Base-by-base conservation (phyloP, 2,797 vertebrate species). In the Leptoclinus maculatus region DNA sequence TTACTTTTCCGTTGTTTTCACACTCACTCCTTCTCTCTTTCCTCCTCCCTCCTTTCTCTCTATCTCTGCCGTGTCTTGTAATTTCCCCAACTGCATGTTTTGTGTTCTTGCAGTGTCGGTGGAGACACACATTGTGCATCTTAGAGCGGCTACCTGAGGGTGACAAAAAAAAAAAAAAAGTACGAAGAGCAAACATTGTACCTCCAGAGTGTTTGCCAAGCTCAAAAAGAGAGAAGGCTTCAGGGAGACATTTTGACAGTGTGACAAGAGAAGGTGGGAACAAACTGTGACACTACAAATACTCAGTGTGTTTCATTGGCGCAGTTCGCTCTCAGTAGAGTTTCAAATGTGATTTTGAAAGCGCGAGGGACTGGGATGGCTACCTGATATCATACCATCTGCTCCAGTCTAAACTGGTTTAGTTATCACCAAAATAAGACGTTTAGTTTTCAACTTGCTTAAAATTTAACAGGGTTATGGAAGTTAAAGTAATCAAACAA, bases 1-100 rank as follows among this genome's bases (percentile, higher is more conserved):
- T 57, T 87, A 75, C 66, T 68, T 84, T 27, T 4, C 45, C 49
- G 47, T 83, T 72, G 64, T 79, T 89, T 79, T 65, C 65, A 19
- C 71, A 29, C 71, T 69, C 41, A 2, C 56, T 63, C 38, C 7
- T 29, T 81, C 36, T 53, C 29, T 60, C 57, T 51, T 43, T 59
- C 39, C 38, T 49, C 58, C 57, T 27, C 43, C 70, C 53, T 53
- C 64, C 49, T 41, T 34, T 53, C 41, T 60, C 63, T 66, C 57
- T 65, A n/a, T 72, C 25, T 66, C 62, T 71, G 69, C 75, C 70
- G 16, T 82, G 86, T 87, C 84, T 81, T 51, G 27, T 79, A 79
- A 80, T 89, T 88, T 90, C 76, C 80, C 85, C 66, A 66, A 74
- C 86, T 71, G 80, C 82, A 77, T 81, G 82, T 90, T 91, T 82